Base-by-base conservation (phyloP, 2,888 invertebrate species). In the Diarsia mendica region DNA sequence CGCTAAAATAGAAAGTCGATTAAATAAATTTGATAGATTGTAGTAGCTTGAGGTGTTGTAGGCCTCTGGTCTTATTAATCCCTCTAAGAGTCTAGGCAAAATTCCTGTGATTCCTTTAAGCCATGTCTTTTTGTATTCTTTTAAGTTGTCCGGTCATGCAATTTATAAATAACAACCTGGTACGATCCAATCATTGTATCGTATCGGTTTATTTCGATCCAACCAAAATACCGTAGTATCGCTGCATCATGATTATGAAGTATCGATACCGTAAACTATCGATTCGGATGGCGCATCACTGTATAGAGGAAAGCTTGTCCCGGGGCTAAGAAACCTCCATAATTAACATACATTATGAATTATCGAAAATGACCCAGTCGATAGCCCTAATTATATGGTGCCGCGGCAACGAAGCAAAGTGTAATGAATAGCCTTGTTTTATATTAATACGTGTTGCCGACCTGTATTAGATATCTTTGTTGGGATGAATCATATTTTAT, bases 281-380 rank as follows among this genome's bases (percentile, higher is more conserved):
- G n/a, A 23, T 44, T 23, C 63, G 63, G n/a, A 44, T 63, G 13
- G 63, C 13, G 1, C 63, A 44, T 44, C 44, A 63, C 63, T 63
- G 63, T 63, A n/a, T 72, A 78, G 80, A 80, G 85, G 82, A 80
- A 89, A 88, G 86, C 85, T 85, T 86, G 92, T 92, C 95, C 93
- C 91, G 93, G 85, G 95, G 95, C 94, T 86, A 90, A 89, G 88
- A 87, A 80, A 85, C 92, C 93, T 90, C 95, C 95, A 94, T 96
- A 95, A 96, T 96, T 96, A 96, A 93, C 95, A 94, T 96, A 93
- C 95, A 96, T 96, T 96, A 95, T 94, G 95, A 95, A 95, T 95
- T 96, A 96, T 95, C 95, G 92, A 92, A 95, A 96, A 95, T 94
- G 93, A 93, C 94, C 95, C 92, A 91, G 90, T 92, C 91, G 92